A percentile compares a stretch with the other conserved stretches of the same genome.
Conservation (phyloP, 2,888 invertebrate species). For the Ernsta delagoae region DNA sequence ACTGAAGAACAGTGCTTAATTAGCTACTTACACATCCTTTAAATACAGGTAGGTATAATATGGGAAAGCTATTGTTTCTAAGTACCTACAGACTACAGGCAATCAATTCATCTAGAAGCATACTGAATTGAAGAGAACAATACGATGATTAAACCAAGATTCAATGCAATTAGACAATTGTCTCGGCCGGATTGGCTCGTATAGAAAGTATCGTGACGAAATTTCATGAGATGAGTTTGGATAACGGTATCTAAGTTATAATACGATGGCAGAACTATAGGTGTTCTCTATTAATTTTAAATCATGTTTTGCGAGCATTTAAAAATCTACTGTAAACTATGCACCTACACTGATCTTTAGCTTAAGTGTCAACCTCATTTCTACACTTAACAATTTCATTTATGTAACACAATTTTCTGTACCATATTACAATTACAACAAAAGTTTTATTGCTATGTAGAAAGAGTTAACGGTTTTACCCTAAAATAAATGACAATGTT, state of each 20-base stretch:
- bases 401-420: too few relatives aligned
- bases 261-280: too few relatives aligned
- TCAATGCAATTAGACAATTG: constrained; percentile 34
- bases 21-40: background rate
- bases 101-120: constrained; percentile 4
- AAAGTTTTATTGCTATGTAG: background rate
- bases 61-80: constrained; percentile 1
- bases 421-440: constrained; percentile 1
- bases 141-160: constrained; percentile 25
- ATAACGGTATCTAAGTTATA: constrained; percentile 1
- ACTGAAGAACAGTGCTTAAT: too few relatives aligned
- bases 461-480: constrained; percentile 13
- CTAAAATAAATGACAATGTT: too few relatives aligned
- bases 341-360: too few relatives aligned
- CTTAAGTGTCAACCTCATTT: too few relatives aligned
- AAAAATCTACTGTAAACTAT: too few relatives aligned
- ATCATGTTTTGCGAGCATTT: too few relatives aligned
- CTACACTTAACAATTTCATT: too few relatives aligned
- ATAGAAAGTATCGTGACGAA: constrained; percentile 30
- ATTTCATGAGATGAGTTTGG: background rate
- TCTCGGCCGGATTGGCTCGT: constrained; percentile 12
- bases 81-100: background rate
- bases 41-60: background rate
- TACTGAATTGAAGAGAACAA: constrained; percentile 21
- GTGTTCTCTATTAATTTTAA: too few relatives aligned